phyloP scores from a whole-genome alignment of 2,113 vertebrate genomes.

The Scolopax mira region DNA sequence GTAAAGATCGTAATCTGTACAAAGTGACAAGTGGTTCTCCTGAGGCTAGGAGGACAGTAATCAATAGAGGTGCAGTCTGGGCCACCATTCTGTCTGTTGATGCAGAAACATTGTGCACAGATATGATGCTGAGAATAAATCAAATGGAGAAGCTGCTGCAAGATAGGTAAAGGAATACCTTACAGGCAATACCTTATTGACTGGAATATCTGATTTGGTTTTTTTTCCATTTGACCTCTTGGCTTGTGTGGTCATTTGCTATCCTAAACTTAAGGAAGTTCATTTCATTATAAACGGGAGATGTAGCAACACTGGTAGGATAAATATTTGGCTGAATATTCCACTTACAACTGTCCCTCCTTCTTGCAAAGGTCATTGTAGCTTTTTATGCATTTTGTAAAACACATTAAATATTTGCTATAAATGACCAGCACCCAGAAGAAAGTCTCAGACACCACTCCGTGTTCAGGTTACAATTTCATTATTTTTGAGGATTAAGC shows the following conservation, averaged over 20 bases:
- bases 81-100: not conserved
- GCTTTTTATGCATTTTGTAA: not conserved
- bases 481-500: not conserved
- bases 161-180: slow-evolving; percentile 22
- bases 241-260: not conserved
- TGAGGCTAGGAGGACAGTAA: slow-evolving; percentile 54
- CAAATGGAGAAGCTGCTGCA: slow-evolving; percentile 6
- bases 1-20: slow-evolving; percentile 64
- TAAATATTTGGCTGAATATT: not conserved
- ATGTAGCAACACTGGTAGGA: not conserved
- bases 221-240: not conserved
- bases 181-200: not conserved
- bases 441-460: not conserved
- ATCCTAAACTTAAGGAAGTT: not conserved
- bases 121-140: slow-evolving; percentile 55
- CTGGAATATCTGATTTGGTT: not conserved
- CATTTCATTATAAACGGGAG: not conserved
- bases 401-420: not conserved
- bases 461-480: not conserved
- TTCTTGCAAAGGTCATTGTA: not conserved
- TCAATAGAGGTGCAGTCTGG: slow-evolving; percentile 43
- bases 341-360: not conserved
- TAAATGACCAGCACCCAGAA: not conserved
- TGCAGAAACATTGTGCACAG: slow-evolving; percentile 29
- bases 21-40: slow-evolving; percentile 69